A percentile compares a stretch with the other conserved stretches of the same genome.
phyloP scores from a whole-genome alignment of 2,797 vertebrate species.

The Picus viridis region DNA sequence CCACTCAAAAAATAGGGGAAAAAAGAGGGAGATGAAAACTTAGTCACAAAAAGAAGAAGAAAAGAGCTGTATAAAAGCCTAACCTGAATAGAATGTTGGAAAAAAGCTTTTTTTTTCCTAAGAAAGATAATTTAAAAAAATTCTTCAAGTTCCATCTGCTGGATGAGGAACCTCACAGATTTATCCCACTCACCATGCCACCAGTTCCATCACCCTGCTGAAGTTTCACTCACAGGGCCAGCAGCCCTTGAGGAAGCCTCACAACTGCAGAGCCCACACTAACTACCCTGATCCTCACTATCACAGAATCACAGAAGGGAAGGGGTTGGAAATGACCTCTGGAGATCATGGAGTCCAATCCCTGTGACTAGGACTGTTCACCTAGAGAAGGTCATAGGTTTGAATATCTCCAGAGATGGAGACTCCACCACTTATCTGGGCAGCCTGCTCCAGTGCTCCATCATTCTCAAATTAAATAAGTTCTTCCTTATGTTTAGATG shows the following conservation, averaged over 20 bases:
- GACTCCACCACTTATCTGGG: too few relatives aligned
- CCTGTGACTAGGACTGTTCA: too few relatives aligned
- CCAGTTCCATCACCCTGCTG: neutral
- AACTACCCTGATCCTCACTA: neutral
- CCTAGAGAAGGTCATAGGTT: too few relatives aligned
- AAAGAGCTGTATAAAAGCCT: neutral
- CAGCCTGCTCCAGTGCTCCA: too few relatives aligned
- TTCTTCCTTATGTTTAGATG: too few relatives aligned
- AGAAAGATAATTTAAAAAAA: too few relatives aligned
- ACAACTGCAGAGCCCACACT: neutral
- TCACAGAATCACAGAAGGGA: neutral
- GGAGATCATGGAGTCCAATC: too few relatives aligned
- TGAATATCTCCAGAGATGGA: too few relatives aligned
- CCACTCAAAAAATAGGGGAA: neutral
- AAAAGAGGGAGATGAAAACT: neutral
- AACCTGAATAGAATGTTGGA: neutral
- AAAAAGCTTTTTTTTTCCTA: neutral
- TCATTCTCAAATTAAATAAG: too few relatives aligned
- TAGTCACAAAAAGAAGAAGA: neutral
- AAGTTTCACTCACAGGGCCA: neutral
- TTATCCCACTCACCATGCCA: neutral
- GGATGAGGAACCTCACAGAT: neutral
- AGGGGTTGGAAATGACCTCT: too few relatives aligned
- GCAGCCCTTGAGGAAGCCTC: neutral
- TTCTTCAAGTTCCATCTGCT: neutral